phyloP scores from a whole-genome alignment of 1,140 invertebrate species.

The Eriocheir sinensis region DNA sequence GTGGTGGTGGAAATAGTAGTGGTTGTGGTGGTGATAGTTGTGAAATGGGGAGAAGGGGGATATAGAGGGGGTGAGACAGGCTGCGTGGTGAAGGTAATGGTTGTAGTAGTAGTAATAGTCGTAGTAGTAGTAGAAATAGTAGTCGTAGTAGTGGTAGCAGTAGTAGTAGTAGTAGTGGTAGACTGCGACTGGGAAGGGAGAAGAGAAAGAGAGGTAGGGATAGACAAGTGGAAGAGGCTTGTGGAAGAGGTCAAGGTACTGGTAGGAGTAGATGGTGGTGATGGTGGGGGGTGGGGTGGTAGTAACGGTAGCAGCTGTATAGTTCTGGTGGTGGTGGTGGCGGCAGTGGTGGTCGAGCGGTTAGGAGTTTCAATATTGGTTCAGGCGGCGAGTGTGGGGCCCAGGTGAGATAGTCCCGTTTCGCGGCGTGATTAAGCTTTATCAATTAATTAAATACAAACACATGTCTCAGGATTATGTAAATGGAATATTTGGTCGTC shows the following conservation, averaged over 20 bases:
- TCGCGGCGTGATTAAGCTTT: slow-evolving; percentile 30
- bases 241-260: background rate
- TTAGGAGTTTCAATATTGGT: slow-evolving; percentile 18
- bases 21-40: background rate
- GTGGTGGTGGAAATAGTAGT: background rate
- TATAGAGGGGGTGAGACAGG: background rate
- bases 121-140: background rate
- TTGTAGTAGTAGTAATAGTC: too few relatives aligned
- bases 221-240: background rate
- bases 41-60: background rate
- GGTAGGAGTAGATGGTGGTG: too few relatives aligned
- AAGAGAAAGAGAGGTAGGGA: background rate
- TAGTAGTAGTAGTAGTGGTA: background rate
- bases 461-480: slow-evolving; percentile 51
- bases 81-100: too few relatives aligned
- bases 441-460: slow-evolving; percentile 64
- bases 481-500: slow-evolving; percentile 43
- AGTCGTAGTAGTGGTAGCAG: too few relatives aligned
- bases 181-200: background rate
- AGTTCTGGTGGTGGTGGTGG: background rate
- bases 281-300: background rate
- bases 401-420: slow-evolving; percentile 9
- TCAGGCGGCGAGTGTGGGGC: background rate
- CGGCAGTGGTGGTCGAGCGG: background rate
- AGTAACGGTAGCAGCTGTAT: background rate